These are phyloP conservation scores for Sigmodon hispidus DNA, from an alignment of 2,113 vertebrate species.

Conservation along the genomic window DNA sequence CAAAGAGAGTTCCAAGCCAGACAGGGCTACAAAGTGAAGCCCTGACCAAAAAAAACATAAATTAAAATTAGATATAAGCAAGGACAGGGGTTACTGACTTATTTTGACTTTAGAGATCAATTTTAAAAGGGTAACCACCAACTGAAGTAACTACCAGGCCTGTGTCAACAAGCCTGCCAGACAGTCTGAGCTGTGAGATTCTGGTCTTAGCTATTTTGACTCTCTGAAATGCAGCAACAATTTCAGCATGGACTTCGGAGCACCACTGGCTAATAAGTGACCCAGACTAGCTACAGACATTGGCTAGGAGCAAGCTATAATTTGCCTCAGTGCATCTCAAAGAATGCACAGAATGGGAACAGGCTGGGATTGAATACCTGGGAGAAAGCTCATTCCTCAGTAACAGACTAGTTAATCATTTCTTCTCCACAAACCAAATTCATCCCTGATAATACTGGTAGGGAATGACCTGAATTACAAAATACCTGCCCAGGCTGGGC, in stretches of 20 bases:
- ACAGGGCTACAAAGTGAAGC: background rate
- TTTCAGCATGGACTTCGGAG: background rate
- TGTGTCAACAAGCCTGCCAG: background rate
- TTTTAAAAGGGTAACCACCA: background rate
- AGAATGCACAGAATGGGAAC: background rate
- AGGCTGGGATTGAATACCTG: background rate
- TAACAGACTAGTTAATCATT: background rate
- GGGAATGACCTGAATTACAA: background rate
- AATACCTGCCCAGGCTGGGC: background rate
- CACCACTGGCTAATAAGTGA: background rate
- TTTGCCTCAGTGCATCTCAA: background rate
- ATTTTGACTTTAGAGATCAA: background rate
- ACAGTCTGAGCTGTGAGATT: background rate
- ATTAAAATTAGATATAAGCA: background rate
- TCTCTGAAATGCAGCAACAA: background rate
- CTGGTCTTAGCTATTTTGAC: background rate
- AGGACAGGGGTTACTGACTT: background rate
- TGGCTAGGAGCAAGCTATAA: background rate
- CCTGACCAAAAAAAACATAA: background rate
- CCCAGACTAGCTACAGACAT: background rate
- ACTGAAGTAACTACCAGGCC: background rate
- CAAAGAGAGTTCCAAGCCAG: background rate
- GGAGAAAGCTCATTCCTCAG: background rate
- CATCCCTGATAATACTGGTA: accelerated
- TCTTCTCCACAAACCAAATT: background rate